Percentiles rank a stretch among this genome's conserved stretches.
These are phyloP conservation scores for Aradophagus sp. DNA, from an alignment of 1,140 invertebrate genomes.

Conservation along the genomic window DNA sequence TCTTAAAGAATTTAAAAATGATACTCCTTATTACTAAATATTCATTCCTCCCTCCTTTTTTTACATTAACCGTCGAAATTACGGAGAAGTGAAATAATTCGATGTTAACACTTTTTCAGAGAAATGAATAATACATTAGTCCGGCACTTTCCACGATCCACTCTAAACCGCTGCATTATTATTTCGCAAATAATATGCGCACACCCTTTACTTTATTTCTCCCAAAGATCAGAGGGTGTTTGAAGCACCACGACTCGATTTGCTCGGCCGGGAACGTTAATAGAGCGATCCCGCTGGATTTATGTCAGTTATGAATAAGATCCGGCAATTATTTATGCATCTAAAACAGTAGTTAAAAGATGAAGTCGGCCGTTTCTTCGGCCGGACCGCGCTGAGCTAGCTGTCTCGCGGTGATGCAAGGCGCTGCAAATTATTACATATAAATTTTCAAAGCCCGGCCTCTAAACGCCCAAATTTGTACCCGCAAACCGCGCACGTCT, in stretches of 20 bases:
- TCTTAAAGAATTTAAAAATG: too few species aligned
- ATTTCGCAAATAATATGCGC: slow-evolving; percentile 26
- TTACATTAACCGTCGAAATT: too few species aligned
- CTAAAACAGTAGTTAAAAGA: slow-evolving; percentile 49
- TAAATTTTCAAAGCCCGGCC: slow-evolving; percentile 20
- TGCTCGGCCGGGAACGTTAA: slow-evolving; percentile 17
- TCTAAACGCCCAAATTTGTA: slow-evolving; percentile 59
- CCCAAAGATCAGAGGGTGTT: slow-evolving; percentile 24
- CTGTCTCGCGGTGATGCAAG: slow-evolving; percentile 12
- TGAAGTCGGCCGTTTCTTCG: slow-evolving; percentile 18
- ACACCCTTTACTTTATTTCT: slow-evolving; percentile 24
- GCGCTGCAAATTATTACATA: slow-evolving; percentile 38
- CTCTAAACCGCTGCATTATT: slow-evolving; percentile 10
- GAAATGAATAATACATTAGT: slow-evolving; percentile 30
- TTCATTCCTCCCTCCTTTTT: too few species aligned
- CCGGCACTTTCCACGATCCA: background rate
- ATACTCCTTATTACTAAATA: too few species aligned
- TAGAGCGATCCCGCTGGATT: slow-evolving; percentile 38
- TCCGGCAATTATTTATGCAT: slow-evolving; percentile 23
- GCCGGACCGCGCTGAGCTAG: slow-evolving; percentile 4
- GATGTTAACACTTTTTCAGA: too few species aligned
- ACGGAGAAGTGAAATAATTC: too few species aligned
- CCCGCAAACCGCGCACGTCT: too few species aligned
- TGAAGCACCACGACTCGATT: slow-evolving; percentile 22
- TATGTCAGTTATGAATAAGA: slow-evolving; percentile 40